A percentile compares a stretch with the other conserved stretches of the same genome.
These are phyloP conservation scores for Onychomys leucogaster DNA, from an alignment of 2,797 vertebrate species.

Conservation along the genomic window DNA sequence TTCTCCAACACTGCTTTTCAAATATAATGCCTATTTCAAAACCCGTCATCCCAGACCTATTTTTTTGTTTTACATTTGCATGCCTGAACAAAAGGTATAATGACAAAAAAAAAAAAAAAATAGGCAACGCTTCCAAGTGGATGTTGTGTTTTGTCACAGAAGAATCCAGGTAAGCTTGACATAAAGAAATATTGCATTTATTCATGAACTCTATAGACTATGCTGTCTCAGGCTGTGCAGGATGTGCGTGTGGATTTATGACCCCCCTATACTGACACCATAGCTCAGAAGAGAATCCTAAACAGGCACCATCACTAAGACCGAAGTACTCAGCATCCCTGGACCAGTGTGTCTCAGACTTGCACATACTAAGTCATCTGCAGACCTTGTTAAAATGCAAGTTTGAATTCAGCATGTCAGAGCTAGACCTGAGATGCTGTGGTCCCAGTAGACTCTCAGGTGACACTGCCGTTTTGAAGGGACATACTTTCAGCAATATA, in stretches of 20 bases:
- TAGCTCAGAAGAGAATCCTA: not conserved
- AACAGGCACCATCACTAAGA: not conserved
- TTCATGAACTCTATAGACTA: not conserved
- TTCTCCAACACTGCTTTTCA: constrained; percentile 35
- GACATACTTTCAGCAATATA: not conserved
- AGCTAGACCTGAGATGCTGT: not conserved
- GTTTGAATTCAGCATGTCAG: not conserved
- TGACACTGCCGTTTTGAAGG: fast-evolving
- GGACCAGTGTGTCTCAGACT: not conserved
- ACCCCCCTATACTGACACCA: not conserved
- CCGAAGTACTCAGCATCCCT: not conserved
- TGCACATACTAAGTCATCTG: not conserved
- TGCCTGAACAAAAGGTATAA: not conserved
- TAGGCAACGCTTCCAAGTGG: not conserved
- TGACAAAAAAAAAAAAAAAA: not conserved
- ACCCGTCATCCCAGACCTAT: not conserved
- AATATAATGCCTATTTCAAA: constrained; percentile 23
- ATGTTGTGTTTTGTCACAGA: constrained; percentile 52
- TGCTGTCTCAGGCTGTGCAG: not conserved
- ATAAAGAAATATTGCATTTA: constrained; percentile 47
- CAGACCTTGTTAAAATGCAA: not conserved
- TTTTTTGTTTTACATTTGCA: constrained; percentile 16
- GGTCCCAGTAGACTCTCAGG: not conserved
- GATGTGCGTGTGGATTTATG: not conserved
- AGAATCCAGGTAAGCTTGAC: constrained; percentile 23